Conservation (phyloP, 2,797 vertebrate species). For the Leucoraja ocellata region DNA sequence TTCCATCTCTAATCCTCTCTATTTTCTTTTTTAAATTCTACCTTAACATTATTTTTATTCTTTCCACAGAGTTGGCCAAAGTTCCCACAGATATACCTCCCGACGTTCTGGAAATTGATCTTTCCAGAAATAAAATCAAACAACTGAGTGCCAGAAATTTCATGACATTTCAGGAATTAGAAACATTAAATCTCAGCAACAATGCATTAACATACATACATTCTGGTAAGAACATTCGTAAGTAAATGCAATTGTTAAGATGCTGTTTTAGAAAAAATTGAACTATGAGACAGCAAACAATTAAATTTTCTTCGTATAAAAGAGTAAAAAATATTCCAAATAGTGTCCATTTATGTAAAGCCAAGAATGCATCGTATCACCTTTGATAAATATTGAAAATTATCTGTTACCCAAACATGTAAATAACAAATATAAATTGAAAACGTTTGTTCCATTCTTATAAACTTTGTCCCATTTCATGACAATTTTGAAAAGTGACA, state of each 20-base stretch:
- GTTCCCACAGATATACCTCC: slow-evolving; percentile 77
- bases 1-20: too few species aligned
- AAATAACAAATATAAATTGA: neutral
- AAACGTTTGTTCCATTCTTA: neutral
- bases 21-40: too few species aligned
- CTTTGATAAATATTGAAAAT: neutral
- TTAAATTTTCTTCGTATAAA: neutral
- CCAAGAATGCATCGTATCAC: neutral
- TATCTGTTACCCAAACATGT: neutral
- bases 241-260: neutral
- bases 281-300: neutral
- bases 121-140: slow-evolving; percentile 81
- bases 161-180: slow-evolving; percentile 79
- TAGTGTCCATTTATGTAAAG: neutral
- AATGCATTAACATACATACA: slow-evolving; percentile 78
- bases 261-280: neutral
- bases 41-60: slow-evolving; percentile 43
- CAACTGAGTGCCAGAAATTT: slow-evolving; percentile 80
- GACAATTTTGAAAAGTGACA: neutral
- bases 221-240: slow-evolving; percentile 62
- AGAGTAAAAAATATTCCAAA: neutral
- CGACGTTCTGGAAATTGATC: slow-evolving; percentile 81
- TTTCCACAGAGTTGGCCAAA: slow-evolving; percentile 70
- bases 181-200: slow-evolving; percentile 82
- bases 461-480: neutral